These are phyloP conservation scores for Bellardia bayeri DNA, from an alignment of 2,888 invertebrate species.

Conservation along the genomic window DNA sequence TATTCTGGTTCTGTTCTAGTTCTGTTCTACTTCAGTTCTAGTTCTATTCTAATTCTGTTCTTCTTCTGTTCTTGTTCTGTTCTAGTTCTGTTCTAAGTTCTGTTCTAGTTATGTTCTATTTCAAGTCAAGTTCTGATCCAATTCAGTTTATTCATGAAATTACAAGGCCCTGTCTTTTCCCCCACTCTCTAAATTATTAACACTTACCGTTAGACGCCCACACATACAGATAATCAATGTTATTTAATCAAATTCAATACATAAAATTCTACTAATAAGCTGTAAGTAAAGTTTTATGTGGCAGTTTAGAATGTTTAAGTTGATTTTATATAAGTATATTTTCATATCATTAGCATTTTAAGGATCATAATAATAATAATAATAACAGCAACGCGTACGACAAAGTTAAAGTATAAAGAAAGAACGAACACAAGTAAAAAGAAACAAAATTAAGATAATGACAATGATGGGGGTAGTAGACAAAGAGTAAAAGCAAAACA, in stretches of 20 bases:
- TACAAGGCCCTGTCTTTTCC: background rate
- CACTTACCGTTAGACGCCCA: background rate
- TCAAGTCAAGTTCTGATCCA: too few relatives aligned
- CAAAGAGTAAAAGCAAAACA: background rate
- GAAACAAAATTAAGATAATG: background rate
- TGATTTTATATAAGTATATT: constrained; percentile 5
- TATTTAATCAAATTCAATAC: constrained; percentile 12
- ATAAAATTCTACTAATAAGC: constrained; percentile 41
- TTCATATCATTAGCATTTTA: constrained; percentile 26
- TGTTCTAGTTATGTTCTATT: too few relatives aligned
- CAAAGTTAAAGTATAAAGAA: background rate
- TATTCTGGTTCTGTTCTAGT: too few relatives aligned
- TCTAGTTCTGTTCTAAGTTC: too few relatives aligned
- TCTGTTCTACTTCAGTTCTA: too few relatives aligned
- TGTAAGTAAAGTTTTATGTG: constrained; percentile 37
- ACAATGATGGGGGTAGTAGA: background rate
- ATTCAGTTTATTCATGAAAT: too few relatives aligned
- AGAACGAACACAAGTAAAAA: background rate
- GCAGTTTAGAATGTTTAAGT: background rate
- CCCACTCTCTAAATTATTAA: background rate
- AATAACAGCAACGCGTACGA: background rate
- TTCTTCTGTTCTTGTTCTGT: too few relatives aligned
- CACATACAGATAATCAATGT: background rate
- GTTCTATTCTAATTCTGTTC: too few relatives aligned
- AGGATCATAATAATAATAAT: background rate